Evolutionary conservation across 1,140 invertebrate species (phyloP).

Genomic region (Brachionus manjavacas): DNA sequence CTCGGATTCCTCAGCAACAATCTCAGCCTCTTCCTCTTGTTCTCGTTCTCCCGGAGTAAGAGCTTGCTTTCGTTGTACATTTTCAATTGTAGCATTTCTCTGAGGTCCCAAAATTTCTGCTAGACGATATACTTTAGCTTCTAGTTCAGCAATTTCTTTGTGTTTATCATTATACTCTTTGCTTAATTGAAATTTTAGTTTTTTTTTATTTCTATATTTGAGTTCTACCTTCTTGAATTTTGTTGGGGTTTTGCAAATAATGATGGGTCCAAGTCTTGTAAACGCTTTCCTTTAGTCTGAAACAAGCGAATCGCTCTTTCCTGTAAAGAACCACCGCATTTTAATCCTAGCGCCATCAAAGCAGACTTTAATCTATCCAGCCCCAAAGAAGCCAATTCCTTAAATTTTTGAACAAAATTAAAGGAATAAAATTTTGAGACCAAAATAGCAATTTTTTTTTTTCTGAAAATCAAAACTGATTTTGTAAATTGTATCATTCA

Average conservation of each 20-base stretch:
- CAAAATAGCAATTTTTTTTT: too few relatives aligned
- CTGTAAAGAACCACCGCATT: constrained; percentile 95
- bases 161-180: constrained; percentile 56
- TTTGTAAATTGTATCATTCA: too few relatives aligned
- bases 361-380: constrained; percentile 94
- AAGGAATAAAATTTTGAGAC: too few relatives aligned
- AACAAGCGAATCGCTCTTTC: constrained; percentile 92
- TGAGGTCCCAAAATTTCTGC: constrained; percentile 69
- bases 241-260: constrained; percentile 77
- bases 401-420: too few relatives aligned
- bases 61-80: constrained; percentile 95
- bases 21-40: constrained; percentile 71
- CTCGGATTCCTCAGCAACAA: constrained; percentile 64
- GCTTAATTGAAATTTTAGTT: not conserved
- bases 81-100: constrained; percentile 85
- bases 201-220: not conserved
- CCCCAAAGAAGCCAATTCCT: constrained; percentile 85
- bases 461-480: too few relatives aligned
- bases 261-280: constrained; percentile 74
- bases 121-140: constrained; percentile 81
- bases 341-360: constrained; percentile 89
- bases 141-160: constrained; percentile 69
- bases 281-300: constrained; percentile 85
- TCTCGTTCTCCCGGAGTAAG: constrained; percentile 73
- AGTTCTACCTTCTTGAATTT: constrained; percentile 15